Conservation (phyloP, 2,113 vertebrate genomes). For the Oophaga pumilio region DNA sequence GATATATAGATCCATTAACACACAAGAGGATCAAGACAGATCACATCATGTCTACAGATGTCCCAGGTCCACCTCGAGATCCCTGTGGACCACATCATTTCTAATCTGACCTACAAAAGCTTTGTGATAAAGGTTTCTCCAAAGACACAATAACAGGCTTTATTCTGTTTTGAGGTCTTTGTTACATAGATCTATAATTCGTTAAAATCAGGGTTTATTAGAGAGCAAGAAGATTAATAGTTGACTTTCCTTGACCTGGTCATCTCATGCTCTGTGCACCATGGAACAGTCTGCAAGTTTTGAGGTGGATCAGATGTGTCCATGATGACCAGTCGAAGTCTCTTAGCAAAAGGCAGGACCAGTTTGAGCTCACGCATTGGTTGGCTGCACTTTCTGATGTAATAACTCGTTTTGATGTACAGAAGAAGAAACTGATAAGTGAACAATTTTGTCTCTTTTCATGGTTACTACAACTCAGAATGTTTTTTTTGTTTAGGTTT, state of each 20-base stretch:
- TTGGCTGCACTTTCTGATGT: conserved; percentile 22
- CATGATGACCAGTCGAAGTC: background rate
- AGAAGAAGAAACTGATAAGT: background rate
- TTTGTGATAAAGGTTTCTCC: background rate
- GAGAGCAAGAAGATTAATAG: background rate
- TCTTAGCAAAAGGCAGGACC: background rate
- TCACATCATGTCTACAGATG: background rate
- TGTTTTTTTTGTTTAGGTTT: conserved; percentile 30
- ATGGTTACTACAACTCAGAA: conserved; percentile 34
- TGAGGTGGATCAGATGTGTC: background rate
- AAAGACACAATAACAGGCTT: background rate
- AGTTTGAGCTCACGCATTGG: background rate
- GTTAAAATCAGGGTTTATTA: conserved; percentile 19
- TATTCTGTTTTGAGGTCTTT: background rate
- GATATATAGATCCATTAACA: conserved; percentile 15
- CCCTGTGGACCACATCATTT: background rate
- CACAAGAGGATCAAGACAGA: background rate
- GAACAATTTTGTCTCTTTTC: conserved; percentile 20
- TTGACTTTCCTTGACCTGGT: background rate
- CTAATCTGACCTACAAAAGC: background rate
- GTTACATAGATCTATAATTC: background rate
- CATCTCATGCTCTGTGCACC: background rate
- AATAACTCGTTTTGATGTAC: conserved; percentile 34
- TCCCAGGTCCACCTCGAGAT: background rate
- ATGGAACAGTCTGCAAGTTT: background rate